Conservation (phyloP, 2,888 invertebrate species). For the Sarcophaga caerulescens region DNA sequence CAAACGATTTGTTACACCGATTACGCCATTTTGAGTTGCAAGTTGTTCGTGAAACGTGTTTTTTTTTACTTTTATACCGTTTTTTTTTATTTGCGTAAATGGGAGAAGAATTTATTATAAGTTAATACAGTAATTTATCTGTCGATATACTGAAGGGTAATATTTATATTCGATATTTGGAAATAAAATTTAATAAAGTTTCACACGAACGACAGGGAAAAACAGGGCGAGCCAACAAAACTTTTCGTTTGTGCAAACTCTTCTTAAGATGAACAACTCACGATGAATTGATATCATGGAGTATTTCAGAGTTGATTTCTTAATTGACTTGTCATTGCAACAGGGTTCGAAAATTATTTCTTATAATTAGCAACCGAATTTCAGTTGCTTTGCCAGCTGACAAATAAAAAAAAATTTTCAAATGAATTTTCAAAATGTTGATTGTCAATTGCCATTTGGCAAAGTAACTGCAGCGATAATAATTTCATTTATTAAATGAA, state of each 20-base stretch:
- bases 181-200: constrained; percentile 56
- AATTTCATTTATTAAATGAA: too few species aligned
- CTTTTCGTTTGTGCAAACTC: constrained; percentile 49
- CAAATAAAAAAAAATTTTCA: too few species aligned
- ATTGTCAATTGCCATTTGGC: too few species aligned
- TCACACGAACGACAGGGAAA: constrained; percentile 58
- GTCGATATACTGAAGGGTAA: neutral
- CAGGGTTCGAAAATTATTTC: neutral
- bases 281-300: neutral
- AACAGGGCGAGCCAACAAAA: constrained; percentile 67
- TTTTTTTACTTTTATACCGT: constrained; percentile 28
- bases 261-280: constrained; percentile 23
- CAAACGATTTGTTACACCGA: constrained; percentile 54
- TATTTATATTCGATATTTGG: constrained; percentile 38
- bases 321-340: constrained; percentile 10
- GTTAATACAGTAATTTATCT: constrained; percentile 25
- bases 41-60: constrained; percentile 65
- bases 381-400: too few species aligned
- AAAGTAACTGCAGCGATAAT: too few species aligned
- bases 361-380: too few species aligned
- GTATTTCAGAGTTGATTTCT: constrained; percentile 6
- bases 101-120: neutral
- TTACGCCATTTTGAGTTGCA: constrained; percentile 66
- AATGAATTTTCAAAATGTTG: too few species aligned
- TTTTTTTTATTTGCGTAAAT: neutral